These are phyloP conservation scores for Polydrusus pterygomalis DNA, from an alignment of 2,888 invertebrate species.

Conservation along the genomic window DNA sequence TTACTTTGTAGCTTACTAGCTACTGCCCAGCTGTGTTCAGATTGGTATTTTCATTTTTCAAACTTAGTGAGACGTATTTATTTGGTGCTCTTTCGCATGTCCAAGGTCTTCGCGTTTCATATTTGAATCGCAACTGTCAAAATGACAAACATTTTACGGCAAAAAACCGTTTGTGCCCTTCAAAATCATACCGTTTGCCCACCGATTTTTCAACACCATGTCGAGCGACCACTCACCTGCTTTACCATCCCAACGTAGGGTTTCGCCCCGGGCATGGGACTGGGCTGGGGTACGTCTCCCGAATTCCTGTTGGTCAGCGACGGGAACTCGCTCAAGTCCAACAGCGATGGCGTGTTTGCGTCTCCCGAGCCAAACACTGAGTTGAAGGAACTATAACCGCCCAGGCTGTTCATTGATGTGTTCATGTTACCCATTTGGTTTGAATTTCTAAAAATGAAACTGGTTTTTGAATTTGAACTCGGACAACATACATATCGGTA, in stretches of 20 bases:
- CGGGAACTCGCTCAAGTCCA: slow-evolving; percentile 95
- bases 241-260: slow-evolving; percentile 98
- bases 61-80: too few relatives aligned
- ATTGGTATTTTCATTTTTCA: too few relatives aligned
- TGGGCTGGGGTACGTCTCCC: slow-evolving; percentile 85
- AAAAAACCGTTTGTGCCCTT: too few relatives aligned
- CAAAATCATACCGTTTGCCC: too few relatives aligned
- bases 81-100: too few relatives aligned
- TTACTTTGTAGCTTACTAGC: too few relatives aligned
- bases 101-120: too few relatives aligned
- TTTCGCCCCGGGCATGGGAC: slow-evolving; percentile 93
- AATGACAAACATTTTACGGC: too few relatives aligned
- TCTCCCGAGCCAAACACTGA: slow-evolving; percentile 84
- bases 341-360: slow-evolving; percentile 84
- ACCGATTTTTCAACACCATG: neutral
- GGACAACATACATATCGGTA: too few relatives aligned
- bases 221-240: slow-evolving; percentile 59
- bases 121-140: too few relatives aligned
- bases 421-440: slow-evolving; percentile 78
- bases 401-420: slow-evolving; percentile 80
- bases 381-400: slow-evolving; percentile 79
- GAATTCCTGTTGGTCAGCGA: slow-evolving; percentile 91
- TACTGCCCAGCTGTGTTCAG: too few relatives aligned
- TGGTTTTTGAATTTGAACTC: too few relatives aligned
- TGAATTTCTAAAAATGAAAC: slow-evolving; percentile 72